Evolutionary conservation across 1,140 invertebrate genomes (phyloP), one percentile per base, ranked within the genome.

Genomic region (Caenorhabditis briggsae): DNA sequence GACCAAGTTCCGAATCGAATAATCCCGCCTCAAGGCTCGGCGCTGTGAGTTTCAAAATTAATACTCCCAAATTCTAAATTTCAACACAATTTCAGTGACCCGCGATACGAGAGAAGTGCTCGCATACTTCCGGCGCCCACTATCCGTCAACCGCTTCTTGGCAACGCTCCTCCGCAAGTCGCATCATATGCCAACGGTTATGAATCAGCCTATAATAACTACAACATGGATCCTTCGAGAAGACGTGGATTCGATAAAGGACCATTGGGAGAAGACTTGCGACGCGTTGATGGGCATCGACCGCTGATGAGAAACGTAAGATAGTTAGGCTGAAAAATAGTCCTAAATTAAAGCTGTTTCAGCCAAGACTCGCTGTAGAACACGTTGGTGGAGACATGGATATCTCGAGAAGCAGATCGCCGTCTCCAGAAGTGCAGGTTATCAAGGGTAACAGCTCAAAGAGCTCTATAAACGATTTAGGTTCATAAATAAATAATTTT

Each of bases 211-310:
- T 78, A 46, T 23, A 78, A 78, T 43, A 46, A 46, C 5, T 46
- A 46, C 12, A 46, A 50, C 2, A 12, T 25, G 2, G 70, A 78
- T 23, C 7, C 20, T 23, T 50, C 43, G 7, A 48, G 70, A 50
- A 78, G 70, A 78, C 70, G 70, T 50, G 70, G 70, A 8, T 78
- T 78, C 20, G 70, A 78, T 78, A 78, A 50, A 11, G 70, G 70
- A 2, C 70, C 70, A 2, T 23, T 2, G 48, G 70, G 70, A 50
- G 70, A 78, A n/a, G 70, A 78, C 50, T 78, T 50, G n/a, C 16
- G 41, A 46, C 50, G n/a, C 20, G 11, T 5, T 9, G 70, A 53
- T 53, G 70, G 70, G 12, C 50, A 46, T 25, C 46, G 53, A 11
- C 70, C 70, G n/a, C 50, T 78, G 70, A 12, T 78, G 2, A 78